phyloP scores from a whole-genome alignment of 2,797 vertebrate genomes.

The Scarus forsteni region DNA sequence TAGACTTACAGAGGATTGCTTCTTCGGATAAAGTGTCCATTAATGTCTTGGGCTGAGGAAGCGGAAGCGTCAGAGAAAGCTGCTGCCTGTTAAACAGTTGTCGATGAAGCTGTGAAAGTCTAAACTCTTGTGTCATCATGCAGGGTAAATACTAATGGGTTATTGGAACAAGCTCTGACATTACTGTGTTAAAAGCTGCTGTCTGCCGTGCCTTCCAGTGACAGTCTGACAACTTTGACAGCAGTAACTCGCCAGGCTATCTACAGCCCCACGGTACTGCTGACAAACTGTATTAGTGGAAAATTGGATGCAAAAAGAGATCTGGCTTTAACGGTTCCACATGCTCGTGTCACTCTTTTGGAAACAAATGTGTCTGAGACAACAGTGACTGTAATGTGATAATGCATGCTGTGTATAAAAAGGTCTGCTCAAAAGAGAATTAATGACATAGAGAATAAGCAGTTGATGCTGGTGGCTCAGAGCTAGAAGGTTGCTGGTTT shows the following conservation, averaged over 20 bases:
- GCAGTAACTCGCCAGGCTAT: conserved; percentile 32
- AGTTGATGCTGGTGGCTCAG: too few species aligned
- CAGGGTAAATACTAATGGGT: conserved; percentile 37
- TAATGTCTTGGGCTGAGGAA: conserved; percentile 32
- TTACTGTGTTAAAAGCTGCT: conserved; percentile 46
- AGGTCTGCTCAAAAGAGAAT: too few species aligned
- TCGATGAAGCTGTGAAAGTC: conserved; percentile 31
- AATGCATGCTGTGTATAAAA: not conserved
- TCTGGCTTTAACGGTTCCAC: conserved; percentile 15
- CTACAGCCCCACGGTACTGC: conserved; percentile 33
- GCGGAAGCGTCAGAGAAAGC: conserved; percentile 38
- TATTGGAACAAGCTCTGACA: conserved; percentile 39
- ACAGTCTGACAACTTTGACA: conserved; percentile 51
- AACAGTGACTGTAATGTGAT: not conserved
- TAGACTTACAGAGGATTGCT: conserved; percentile 39
- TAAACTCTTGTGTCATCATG: conserved; percentile 28
- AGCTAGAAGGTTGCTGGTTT: too few species aligned
- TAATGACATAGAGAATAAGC: too few species aligned
- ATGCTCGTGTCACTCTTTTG: conserved; percentile 29
- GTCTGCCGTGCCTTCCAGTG: conserved; percentile 21
- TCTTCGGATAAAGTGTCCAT: conserved; percentile 35
- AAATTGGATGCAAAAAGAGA: conserved; percentile 22
- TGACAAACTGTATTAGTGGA: conserved; percentile 55
- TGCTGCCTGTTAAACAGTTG: conserved; percentile 23
- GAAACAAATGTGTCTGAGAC: conserved; percentile 10